Base-by-base conservation (phyloP, 2,113 vertebrate genomes). In the Semnornis frantzii region DNA sequence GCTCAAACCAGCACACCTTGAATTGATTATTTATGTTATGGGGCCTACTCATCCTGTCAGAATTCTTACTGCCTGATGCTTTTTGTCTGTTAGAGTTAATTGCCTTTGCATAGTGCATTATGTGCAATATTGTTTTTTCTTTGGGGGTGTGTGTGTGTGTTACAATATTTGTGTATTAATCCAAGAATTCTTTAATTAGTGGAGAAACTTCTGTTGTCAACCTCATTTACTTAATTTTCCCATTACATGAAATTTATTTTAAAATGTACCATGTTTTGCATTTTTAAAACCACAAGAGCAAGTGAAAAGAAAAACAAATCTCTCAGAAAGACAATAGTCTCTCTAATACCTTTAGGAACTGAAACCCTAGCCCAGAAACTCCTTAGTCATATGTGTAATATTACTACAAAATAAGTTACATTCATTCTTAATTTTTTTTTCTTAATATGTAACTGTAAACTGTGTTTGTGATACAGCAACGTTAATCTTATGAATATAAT, bases 81-180 rank as follows among this genome's bases (percentile, higher is more conserved):
- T 75, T 73, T 62, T 44, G 18, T 52, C 52, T 20, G 15, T 34
- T 21, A 70, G 42, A 60, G 28, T 50, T 50, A 28, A 37, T 72
- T 82, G 8, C 31, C 10, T 84, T 87, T 52, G 21, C 9, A 55
- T 82, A 31, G 37, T 64, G 37, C 52, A 21, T 66, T 42, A 64
- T 65, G 33, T 42, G 15, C 17, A 52, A 10, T 44, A 44, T 24
- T 75, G 24, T 24, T 57, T 37, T 37, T 37, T 37, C 10, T 37
- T 37, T 39, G 6, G 0, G 0, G 0, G 25, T 71, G 48, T 46
- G 44, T 46, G 44, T 46, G 46, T 71, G 37, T 39, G 44, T 69
- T 64, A 25, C 8, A 11, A 2, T n/a, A 6, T 85, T 85, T 83
- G 13, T 58, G 19, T 60, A 54, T 68, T 74, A 33, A 57, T 52